Base-by-base conservation (phyloP, 2,113 vertebrate genomes). In the Cyprinodon brontotheroides region DNA sequence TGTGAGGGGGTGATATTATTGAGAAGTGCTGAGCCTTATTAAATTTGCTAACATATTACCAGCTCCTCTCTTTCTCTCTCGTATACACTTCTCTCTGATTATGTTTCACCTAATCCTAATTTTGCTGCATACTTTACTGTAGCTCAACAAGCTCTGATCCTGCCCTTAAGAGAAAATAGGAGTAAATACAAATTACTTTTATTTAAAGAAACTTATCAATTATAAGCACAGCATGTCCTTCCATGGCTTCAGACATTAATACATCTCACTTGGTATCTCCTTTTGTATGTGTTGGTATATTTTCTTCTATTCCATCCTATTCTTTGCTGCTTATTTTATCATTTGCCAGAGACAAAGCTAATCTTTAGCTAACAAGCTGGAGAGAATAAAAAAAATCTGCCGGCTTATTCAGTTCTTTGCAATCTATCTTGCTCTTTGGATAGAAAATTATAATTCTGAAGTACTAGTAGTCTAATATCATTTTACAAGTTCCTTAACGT, bases 11-110 rank as follows among this genome's bases (percentile, higher is more conserved):
- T 89, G 84, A 92, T 93, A 93, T 93, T 94, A 94, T 92, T 92
- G 90, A 92, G 88, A 89, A 92, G 83, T 79, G 75, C 89, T 90
- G 91, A 93, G 90, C 89, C 92, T 94, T 94, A 93, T 94, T 95
- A 93, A 94, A 93, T 94, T 94, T 90, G 91, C 90, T 87, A 88
- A 88, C 89, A 92, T 94, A 92, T 94, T 92, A 92, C 90, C 77
- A 91, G 80, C 86, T 84, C 85, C 84, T 85, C 87, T 86, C 84
- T 81, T 87, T 84, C 70, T 71, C 86, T 73, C 71, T 87, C 82
- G 53, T 83, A 74, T 74, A 75, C 78, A 67, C 75, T 84, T 61
- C 73, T 81, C 64, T 5, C 74, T 87, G 83, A 89, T 88, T 89
- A 72, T 83, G 67, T 78, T 83, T 79, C 82, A 70, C 72, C 76